phyloP scores from a whole-genome alignment of 1,140 invertebrate genomes.

The Leptinotarsa undecemlineata region DNA sequence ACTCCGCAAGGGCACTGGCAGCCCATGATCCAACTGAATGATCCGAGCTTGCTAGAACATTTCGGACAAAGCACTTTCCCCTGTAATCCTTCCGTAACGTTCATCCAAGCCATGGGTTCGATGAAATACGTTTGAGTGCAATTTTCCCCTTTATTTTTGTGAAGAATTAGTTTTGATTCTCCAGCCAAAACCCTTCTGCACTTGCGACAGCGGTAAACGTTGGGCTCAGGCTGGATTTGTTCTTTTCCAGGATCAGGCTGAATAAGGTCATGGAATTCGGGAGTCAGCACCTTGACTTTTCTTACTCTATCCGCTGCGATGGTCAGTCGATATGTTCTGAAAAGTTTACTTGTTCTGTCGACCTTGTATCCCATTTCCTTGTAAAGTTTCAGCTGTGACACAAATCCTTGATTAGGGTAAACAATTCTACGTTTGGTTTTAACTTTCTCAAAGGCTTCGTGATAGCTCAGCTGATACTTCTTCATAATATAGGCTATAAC shows the following conservation, averaged over 20 bases:
- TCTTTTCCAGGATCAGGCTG: slow-evolving; percentile 79
- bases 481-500: slow-evolving; percentile 86
- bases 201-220: slow-evolving; percentile 78
- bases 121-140: slow-evolving; percentile 78
- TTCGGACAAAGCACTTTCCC: slow-evolving; percentile 85
- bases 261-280: slow-evolving; percentile 73
- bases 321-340: slow-evolving; percentile 75
- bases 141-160: slow-evolving; percentile 57
- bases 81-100: slow-evolving; percentile 68
- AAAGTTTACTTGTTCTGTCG: slow-evolving; percentile 72
- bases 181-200: slow-evolving; percentile 79
- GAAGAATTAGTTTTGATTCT: slow-evolving; percentile 75
- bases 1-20: slow-evolving; percentile 83
- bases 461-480: slow-evolving; percentile 71
- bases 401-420: slow-evolving; percentile 61
- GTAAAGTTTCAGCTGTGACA: slow-evolving; percentile 76
- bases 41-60: slow-evolving; percentile 77
- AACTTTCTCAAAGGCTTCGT: slow-evolving; percentile 67
- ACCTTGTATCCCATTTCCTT: slow-evolving; percentile 74
- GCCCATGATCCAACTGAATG: slow-evolving; percentile 83
- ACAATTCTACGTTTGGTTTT: slow-evolving; percentile 44
- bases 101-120: slow-evolving; percentile 84
- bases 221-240: slow-evolving; percentile 75
- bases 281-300: slow-evolving; percentile 81
- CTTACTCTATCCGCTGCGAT: slow-evolving; percentile 79